These are phyloP conservation scores for Drosophila peninsularis DNA, from an alignment of 2,888 invertebrate species.

Conservation along the genomic window DNA sequence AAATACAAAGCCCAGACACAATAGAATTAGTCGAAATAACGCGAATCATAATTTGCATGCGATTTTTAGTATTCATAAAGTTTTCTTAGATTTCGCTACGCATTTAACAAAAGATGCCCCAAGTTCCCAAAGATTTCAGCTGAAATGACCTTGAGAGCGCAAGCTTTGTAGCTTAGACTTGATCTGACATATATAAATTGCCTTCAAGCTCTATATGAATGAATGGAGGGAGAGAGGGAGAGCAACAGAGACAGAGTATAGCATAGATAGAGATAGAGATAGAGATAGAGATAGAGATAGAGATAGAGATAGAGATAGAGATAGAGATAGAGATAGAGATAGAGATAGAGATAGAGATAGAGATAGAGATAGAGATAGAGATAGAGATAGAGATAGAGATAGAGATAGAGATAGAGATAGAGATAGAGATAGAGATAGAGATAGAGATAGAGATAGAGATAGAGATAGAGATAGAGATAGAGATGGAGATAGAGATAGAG, in stretches of 20 bases:
- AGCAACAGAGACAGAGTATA: neutral
- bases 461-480: neutral
- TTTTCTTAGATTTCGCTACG: conserved; percentile 11
- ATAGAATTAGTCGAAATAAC: conserved; percentile 43
- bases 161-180: neutral
- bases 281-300: neutral
- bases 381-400: neutral
- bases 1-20: conserved; percentile 14
- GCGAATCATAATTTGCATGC: conserved; percentile 43
- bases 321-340: neutral
- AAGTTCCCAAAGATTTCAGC: conserved; percentile 24
- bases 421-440: neutral
- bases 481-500: neutral
- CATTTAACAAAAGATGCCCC: conserved; percentile 9
- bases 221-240: neutral
- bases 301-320: neutral
- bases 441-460: neutral
- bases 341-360: neutral
- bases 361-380: neutral
- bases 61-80: conserved; percentile 14
- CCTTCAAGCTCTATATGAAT: neutral
- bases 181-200: conserved; percentile 4
- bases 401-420: neutral
- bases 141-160: conserved; percentile 27
- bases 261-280: neutral